A percentile compares a stretch with the other conserved stretches of the same genome.
phyloP scores from a whole-genome alignment of 2,888 invertebrate species.

The Dicranocentrus wangi region DNA sequence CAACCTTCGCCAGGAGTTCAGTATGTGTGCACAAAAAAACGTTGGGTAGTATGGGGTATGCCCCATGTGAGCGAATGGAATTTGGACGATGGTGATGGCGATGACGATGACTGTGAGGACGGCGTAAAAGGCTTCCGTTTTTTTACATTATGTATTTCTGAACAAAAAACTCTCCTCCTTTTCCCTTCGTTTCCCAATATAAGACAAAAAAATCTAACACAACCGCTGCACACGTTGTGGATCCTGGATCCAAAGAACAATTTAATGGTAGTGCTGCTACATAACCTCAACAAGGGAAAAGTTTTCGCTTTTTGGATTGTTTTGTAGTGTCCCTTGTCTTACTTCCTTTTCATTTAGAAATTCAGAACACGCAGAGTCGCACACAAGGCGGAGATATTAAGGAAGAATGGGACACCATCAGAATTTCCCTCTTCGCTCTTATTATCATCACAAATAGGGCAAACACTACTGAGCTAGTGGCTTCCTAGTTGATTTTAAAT shows the following conservation, averaged over 20 bases:
- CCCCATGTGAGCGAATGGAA: constrained; percentile 43
- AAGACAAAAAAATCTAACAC: background rate
- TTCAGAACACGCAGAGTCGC: background rate
- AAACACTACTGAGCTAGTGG: no score
- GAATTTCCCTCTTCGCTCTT: no score
- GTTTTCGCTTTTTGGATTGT: background rate
- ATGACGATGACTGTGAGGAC: background rate
- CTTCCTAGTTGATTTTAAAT: constrained; percentile 4
- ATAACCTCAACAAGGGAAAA: constrained; percentile 8
- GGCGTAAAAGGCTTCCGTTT: constrained; percentile 33
- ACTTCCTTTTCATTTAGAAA: background rate
- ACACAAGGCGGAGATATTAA: no score
- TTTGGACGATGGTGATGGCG: constrained; percentile 14
- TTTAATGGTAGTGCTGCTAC: constrained; percentile 34
- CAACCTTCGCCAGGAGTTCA: background rate
- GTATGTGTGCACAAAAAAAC: background rate
- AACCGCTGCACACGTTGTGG: no score
- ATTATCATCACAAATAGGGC: no score
- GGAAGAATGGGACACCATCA: no score
- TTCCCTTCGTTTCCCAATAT: constrained; percentile 8
- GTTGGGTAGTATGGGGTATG: background rate
- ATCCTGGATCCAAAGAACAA: constrained; percentile 16
- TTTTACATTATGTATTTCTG: constrained; percentile 13
- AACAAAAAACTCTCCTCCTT: constrained; percentile 6
- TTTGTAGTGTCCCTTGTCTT: constrained; percentile 11